phyloP scores from a whole-genome alignment of 2,888 invertebrate genomes.

The Eumacrocentrus americanus region DNA sequence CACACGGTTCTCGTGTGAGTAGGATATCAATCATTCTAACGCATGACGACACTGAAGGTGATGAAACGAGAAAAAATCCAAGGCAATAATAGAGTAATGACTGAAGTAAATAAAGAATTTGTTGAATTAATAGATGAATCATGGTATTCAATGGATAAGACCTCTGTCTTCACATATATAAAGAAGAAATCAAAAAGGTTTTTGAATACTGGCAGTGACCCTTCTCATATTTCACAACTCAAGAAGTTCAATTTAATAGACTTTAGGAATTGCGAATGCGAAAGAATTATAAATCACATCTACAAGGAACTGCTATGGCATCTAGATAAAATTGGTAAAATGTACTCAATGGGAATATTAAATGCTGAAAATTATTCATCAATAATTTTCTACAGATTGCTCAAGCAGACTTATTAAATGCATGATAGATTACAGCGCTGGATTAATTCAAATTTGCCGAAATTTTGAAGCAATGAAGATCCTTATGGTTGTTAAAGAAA shows the following conservation, averaged over 20 bases:
- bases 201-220: slow-evolving; percentile 12
- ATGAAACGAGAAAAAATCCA: not conserved
- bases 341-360: not conserved
- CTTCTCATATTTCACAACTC: slow-evolving; percentile 28
- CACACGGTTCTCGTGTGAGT: not conserved
- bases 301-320: slow-evolving; percentile 39
- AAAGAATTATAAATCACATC: slow-evolving; percentile 33
- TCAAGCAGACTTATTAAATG: slow-evolving; percentile 47
- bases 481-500: slow-evolving; percentile 43
- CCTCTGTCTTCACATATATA: no score
- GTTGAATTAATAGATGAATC: no score
- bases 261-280: slow-evolving; percentile 45
- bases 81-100: not conserved
- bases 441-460: slow-evolving; percentile 51
- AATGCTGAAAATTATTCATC: not conserved
- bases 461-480: slow-evolving; percentile 49
- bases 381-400: slow-evolving; percentile 28
- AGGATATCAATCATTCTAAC: slow-evolving; percentile 13
- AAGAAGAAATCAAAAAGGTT: not conserved
- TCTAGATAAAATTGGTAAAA: slow-evolving; percentile 35
- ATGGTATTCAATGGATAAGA: no score
- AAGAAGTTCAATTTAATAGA: slow-evolving; percentile 39
- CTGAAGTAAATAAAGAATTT: not conserved
- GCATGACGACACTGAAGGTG: not conserved
- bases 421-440: slow-evolving; percentile 52